A percentile compares a stretch with the other conserved stretches of the same genome.
Conservation (phyloP, 2,113 vertebrate genomes). For the Hydropotes inermis region DNA sequence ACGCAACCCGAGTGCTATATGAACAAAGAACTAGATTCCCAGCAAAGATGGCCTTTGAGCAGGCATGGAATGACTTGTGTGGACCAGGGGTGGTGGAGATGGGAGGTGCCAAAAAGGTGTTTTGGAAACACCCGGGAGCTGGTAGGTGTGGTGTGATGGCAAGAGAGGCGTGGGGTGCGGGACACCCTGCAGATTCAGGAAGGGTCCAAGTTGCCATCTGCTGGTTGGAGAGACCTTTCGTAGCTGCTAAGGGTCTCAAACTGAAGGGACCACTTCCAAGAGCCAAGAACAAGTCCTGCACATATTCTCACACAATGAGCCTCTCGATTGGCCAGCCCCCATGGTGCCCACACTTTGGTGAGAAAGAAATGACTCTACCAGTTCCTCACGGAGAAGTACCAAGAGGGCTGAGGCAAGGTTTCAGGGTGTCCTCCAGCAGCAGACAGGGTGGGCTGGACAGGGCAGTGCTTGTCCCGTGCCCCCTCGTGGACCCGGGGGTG, state of each 20-base stretch:
- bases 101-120: background rate
- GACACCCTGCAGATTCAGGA: background rate
- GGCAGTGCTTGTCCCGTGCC: too few relatives aligned
- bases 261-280: background rate
- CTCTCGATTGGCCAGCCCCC: background rate
- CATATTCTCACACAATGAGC: background rate
- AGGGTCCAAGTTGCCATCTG: background rate
- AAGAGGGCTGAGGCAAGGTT: background rate
- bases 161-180: accelerated
- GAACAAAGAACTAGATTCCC: background rate
- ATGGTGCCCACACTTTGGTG: background rate
- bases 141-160: background rate
- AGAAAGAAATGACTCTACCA: background rate
- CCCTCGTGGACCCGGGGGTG: too few relatives aligned
- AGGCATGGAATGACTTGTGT: background rate
- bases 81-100: background rate
- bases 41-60: background rate
- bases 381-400: background rate
- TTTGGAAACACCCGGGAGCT: background rate
- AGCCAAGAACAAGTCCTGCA: background rate
- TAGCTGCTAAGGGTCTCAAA: background rate
- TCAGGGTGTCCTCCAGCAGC: background rate
- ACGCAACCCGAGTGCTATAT: background rate
- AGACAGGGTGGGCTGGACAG: background rate
- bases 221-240: too few relatives aligned